Percentiles rank a stretch among this genome's conserved stretches.
Evolutionary conservation across 2,888 invertebrate genomes (phyloP).

Genomic region (Blastobasis adustella): DNA sequence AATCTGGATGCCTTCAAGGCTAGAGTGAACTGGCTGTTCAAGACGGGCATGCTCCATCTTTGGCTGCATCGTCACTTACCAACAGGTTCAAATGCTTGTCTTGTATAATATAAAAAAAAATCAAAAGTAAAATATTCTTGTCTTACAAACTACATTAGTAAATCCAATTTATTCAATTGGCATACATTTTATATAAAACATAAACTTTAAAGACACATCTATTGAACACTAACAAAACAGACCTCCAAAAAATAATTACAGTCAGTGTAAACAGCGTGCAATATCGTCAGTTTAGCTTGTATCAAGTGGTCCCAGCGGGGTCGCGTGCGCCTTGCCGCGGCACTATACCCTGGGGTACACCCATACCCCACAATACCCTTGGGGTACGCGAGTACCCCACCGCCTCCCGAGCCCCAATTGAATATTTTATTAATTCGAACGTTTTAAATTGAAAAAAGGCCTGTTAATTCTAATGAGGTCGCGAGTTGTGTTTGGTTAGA

Average conservation of each 20-base stretch:
- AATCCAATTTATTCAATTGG: too few species aligned
- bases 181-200: too few species aligned
- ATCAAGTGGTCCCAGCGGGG: slow-evolving; percentile 62
- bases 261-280: slow-evolving; percentile 30
- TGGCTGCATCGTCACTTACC: too few species aligned
- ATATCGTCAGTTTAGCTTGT: slow-evolving; percentile 29
- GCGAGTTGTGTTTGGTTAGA: slow-evolving; percentile 8
- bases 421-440: slow-evolving; percentile 55
- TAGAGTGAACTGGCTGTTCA: too few species aligned
- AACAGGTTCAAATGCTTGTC: too few species aligned
- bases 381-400: slow-evolving; percentile 21
- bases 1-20: too few species aligned
- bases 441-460: slow-evolving; percentile 27
- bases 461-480: slow-evolving; percentile 26
- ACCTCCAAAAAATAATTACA: slow-evolving; percentile 37
- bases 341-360: slow-evolving; percentile 23
- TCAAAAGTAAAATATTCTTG: too few species aligned
- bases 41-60: too few species aligned
- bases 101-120: too few species aligned
- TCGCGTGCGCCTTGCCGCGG: slow-evolving; percentile 40
- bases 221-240: background rate
- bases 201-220: too few species aligned
- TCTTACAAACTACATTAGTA: too few species aligned
- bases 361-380: slow-evolving; percentile 24
- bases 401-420: slow-evolving; percentile 38